Conservation (phyloP, 2,113 vertebrate genomes). For the Erythrocercus mccallii region DNA sequence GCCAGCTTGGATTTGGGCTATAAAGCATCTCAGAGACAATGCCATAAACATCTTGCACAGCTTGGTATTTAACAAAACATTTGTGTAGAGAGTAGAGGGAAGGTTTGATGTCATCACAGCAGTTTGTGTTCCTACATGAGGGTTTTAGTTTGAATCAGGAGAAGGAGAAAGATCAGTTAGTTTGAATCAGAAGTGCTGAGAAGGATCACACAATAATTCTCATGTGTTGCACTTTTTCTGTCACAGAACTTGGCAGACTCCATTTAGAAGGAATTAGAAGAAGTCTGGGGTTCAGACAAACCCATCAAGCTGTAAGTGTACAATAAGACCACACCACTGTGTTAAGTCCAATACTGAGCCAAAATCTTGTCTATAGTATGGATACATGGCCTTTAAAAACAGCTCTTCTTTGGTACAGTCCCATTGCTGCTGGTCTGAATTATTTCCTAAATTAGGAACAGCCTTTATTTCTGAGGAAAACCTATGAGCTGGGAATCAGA, state of each 20-base stretch:
- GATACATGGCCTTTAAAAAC: not conserved
- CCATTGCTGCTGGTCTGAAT: not conserved
- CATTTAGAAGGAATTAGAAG: not conserved
- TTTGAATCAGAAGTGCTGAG: not conserved
- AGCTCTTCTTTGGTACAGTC: not conserved
- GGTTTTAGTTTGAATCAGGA: not conserved
- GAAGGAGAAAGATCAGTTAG: not conserved
- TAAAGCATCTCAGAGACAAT: not conserved
- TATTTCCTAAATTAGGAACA: not conserved
- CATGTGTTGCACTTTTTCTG: not conserved
- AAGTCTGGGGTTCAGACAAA: not conserved
- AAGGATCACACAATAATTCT: not conserved
- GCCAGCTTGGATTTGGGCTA: not conserved
- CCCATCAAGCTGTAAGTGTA: not conserved
- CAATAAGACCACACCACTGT: not conserved
- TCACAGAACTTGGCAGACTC: fast-evolving
- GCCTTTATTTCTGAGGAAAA: not conserved
- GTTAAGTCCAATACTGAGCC: not conserved
- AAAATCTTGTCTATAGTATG: not conserved
- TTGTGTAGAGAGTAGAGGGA: not conserved
- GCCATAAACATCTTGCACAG: not conserved
- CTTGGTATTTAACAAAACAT: not conserved
- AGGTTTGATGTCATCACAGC: not conserved
- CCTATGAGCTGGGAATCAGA: not conserved
- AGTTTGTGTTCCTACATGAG: not conserved